A percentile compares a stretch with the other conserved stretches of the same genome.
phyloP scores from a whole-genome alignment of 2,888 invertebrate species.

The Drosophila phalerata region DNA sequence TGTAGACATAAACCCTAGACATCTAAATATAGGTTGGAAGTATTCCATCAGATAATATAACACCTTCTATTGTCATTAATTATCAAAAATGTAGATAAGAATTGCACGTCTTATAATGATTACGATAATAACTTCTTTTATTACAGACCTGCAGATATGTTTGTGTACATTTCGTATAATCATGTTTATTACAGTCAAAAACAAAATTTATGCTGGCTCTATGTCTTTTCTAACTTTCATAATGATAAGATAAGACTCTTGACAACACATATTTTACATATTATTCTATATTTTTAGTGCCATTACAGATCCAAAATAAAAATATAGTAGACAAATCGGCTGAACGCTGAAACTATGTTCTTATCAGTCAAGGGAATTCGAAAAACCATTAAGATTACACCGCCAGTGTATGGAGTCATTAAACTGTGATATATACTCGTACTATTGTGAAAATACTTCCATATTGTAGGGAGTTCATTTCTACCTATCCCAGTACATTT shows the following conservation, averaged over 20 bases:
- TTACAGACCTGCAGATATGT: constrained; percentile 28
- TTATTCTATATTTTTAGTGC: neutral
- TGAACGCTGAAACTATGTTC: constrained; percentile 43
- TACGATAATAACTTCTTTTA: constrained; percentile 16
- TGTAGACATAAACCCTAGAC: constrained; percentile 16
- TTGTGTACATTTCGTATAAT: constrained; percentile 24
- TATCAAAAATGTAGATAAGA: constrained; percentile 40
- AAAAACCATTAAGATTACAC: constrained; percentile 46
- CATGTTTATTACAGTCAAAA: constrained; percentile 7
- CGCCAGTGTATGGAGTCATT: constrained; percentile 35
- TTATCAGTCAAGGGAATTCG: constrained; percentile 32
- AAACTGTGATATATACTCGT: constrained; percentile 65
- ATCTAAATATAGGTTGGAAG: constrained; percentile 12
- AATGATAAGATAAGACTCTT: constrained; percentile 46
- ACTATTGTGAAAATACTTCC: constrained; percentile 9
- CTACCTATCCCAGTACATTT: neutral
- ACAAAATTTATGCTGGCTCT: constrained; percentile 23
- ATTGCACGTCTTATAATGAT: constrained; percentile 10
- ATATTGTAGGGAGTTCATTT: neutral
- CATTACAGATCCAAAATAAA: constrained; percentile 15
- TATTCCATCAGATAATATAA: constrained; percentile 9
- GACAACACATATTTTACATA: constrained; percentile 32
- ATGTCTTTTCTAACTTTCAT: neutral
- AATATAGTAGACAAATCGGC: constrained; percentile 3
- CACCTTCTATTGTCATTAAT: constrained; percentile 16